Evolutionary conservation across 2,797 vertebrate genomes (phyloP).

Genomic region (Loris lydekkerianus): DNA sequence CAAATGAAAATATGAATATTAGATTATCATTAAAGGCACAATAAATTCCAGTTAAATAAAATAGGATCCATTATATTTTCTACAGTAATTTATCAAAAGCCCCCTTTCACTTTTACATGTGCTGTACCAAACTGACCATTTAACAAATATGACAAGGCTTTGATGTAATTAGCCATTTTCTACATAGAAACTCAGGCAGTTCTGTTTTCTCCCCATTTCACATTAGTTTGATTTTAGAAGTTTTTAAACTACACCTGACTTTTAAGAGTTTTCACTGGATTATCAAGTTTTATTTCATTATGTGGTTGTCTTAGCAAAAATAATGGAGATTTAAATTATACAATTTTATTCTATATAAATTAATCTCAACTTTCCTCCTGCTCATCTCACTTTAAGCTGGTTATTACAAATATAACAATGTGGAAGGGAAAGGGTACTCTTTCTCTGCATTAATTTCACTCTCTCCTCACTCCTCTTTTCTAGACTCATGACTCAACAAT

Average conservation of each 20-base stretch:
- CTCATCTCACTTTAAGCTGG: not conserved
- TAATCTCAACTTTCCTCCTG: not conserved
- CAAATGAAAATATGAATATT: slow-evolving; percentile 77
- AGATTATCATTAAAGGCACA: slow-evolving; percentile 40
- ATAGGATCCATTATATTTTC: slow-evolving; percentile 39
- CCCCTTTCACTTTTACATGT: not conserved
- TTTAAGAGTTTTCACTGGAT: not conserved
- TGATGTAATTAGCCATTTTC: slow-evolving; percentile 32
- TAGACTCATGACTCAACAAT: not conserved
- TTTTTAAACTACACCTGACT: not conserved
- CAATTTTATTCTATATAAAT: not conserved
- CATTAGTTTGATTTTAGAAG: not conserved
- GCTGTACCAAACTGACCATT: slow-evolving; percentile 35
- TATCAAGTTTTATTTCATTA: not conserved
- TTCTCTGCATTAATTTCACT: not conserved
- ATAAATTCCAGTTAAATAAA: slow-evolving; percentile 67
- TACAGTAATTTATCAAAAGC: slow-evolving; percentile 53
- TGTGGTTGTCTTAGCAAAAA: not conserved
- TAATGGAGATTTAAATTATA: not conserved
- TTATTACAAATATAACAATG: not conserved
- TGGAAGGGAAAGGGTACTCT: not conserved
- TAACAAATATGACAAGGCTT: slow-evolving; percentile 17
- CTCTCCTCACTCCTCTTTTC: not conserved
- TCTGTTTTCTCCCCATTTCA: slow-evolving; percentile 21
- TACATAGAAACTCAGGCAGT: not conserved